phyloP scores from a whole-genome alignment of 2,113 vertebrate genomes.

The Oreochromis aureus region DNA sequence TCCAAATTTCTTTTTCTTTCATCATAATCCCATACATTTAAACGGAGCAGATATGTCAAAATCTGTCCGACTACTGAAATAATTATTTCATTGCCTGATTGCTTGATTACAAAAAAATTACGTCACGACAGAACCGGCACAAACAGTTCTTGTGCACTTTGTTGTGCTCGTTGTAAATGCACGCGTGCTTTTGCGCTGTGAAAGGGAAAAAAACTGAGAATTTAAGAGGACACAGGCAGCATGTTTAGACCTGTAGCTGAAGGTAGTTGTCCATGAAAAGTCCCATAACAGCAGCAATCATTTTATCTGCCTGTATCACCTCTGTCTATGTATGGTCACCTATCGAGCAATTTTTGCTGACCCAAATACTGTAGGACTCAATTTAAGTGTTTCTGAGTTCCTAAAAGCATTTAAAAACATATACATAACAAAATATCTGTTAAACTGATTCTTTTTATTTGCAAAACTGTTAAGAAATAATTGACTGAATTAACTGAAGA shows the following conservation, averaged over 20 bases:
- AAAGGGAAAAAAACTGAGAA: not conserved
- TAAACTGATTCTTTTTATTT: not conserved
- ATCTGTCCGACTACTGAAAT: not conserved
- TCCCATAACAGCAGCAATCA: not conserved
- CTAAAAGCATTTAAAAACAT: not conserved
- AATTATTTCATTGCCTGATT: not conserved
- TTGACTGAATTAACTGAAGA: not conserved
- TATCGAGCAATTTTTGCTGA: not conserved
- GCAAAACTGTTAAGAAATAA: not conserved
- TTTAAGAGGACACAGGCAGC: not conserved
- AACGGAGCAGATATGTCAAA: not conserved
- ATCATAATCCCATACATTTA: slow-evolving; percentile 2
- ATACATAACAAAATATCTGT: not conserved
- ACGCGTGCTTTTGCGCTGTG: not conserved
- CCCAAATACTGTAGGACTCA: not conserved
- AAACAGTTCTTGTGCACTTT: not conserved
- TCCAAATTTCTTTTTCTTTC: slow-evolving; percentile 22
- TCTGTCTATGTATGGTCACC: not conserved
- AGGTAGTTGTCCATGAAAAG: not conserved
- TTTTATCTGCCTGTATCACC: not conserved
- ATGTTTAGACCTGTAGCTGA: not conserved
- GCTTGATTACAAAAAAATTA: not conserved
- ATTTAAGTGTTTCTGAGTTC: not conserved
- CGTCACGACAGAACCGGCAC: not conserved
- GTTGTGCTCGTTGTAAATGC: not conserved